Base-by-base conservation (phyloP, 2,113 vertebrate species). In the Accipiter cooperii region DNA sequence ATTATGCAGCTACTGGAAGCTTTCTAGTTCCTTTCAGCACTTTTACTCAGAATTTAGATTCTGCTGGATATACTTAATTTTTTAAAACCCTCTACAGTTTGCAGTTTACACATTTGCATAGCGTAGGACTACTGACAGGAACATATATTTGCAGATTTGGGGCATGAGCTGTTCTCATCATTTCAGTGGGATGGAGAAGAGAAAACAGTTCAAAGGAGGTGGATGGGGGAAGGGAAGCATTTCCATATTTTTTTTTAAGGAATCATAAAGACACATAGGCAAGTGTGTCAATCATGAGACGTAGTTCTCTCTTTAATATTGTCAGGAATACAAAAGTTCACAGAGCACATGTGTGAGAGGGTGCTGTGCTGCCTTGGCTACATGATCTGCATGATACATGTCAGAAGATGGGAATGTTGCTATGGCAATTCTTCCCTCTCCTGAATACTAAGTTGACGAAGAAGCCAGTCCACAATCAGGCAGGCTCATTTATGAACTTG, bases 61-160 rank as follows among this genome's bases (percentile, higher is more conserved):
- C 92, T 91, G 76, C 80, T 95, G 70, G 87, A 58, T 87, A 54
- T 84, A 78, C 73, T 91, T 90, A 58, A 87, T 96, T 95, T 97
- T 85, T 94, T 87, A 14, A 94, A 83, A 64, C 54, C 26, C 44
- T 91, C 79, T 83, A 20, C 75, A 95, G 97, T 97, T 96, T 96
- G 89, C 90, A 87, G 55, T 94, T 97, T 95, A 94, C 84, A 88
- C 83, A 90, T 97, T 97, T 96, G 93, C 90, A 92, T 92, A 96
- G 89, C 84, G 90, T 96, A 68, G 94, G 94, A 90, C 96, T 98
- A 80, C 94, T 95, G 84, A 96, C 92, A 93, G 66, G 86, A 97
- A 96, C 64, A 71, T 87, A 74, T 84, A 96, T 95, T 87, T 97
- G 73, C 64, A 91, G 84, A 96, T 96, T 81, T 74, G 86, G 70